Base-by-base conservation (phyloP, 37 sponge, comb jelly and placozoan genomes). In the Chondrilla cf. caribensis region DNA sequence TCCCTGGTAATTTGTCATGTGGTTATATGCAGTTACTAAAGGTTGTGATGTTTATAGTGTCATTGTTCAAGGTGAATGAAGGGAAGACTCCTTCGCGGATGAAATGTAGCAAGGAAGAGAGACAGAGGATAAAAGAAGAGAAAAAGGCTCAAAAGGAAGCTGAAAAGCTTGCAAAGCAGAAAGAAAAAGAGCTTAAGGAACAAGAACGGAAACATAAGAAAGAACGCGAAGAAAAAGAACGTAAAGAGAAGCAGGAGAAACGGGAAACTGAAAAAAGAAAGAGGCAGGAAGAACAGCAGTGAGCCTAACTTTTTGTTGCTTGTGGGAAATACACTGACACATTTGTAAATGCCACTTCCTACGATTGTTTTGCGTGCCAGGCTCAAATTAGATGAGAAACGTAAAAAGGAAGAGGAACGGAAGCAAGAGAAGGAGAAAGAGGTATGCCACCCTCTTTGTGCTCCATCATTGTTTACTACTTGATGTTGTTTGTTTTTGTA, bases 131-230 rank as follows among this genome's bases (percentile, higher is more conserved):
- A 28, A 77, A 36, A 36, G 57, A 38, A 38, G 78, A 77, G 78
- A 28, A 77, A 35, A 47, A 54, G 47, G 54, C 57, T 22, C 78
- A 77, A 35, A 28, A 36, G 36, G 78, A 77, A 24, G 39, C 29
- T 36, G 78, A 77, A 35, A 77, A 77, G 38, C 54, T 31, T 32
- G 65, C n/a, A 36, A 86, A 81, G 58, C 47, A 86, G 60, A 22
- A 62, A 38, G 88, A 86, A 37, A 83, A 73, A 67, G 51, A 80
- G 36, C 58, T 40, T 22, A 84, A 58, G 31, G 70, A 80, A 67
- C 33, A 42, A 77, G 89, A 84, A 80, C 83, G 77, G 65, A 88
- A 59, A 44, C 78, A 84, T 58, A 79, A 59, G 40, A 75, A 43
- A 22, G 88, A 87, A 76, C 64, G 73, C 32, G 80, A 84, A 2